phyloP scores from a whole-genome alignment of 1,140 invertebrate genomes.

The Phymastichus coffea region DNA sequence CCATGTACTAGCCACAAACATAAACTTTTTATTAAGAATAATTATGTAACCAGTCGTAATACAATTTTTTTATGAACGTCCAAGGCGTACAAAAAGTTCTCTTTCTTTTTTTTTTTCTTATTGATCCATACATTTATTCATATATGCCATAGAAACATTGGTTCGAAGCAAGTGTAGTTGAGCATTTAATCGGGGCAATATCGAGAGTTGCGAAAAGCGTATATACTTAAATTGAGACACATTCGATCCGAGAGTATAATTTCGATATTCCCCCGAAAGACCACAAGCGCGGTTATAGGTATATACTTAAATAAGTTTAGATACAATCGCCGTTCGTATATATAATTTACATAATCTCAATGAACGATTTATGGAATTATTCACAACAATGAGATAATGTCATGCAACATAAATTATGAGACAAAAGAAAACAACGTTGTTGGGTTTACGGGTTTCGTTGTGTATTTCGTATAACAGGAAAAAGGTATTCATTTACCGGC shows the following conservation, averaged over 20 bases:
- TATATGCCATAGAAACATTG: conserved; percentile 7
- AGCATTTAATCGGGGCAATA: not conserved
- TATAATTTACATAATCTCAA: conserved; percentile 35
- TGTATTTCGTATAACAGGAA: no score
- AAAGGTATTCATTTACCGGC: no score
- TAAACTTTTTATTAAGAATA: conserved; percentile 25
- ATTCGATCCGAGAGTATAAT: not conserved
- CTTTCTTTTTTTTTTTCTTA: conserved; percentile 3
- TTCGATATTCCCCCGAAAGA: conserved; percentile 14
- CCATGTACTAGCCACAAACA: conserved; percentile 19
- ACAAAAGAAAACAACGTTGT: conserved; percentile 15
- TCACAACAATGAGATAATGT: conserved; percentile 40
- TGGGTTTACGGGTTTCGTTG: no score
- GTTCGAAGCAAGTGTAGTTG: conserved; percentile 15
- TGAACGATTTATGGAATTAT: conserved; percentile 38
- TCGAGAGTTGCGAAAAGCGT: not conserved
- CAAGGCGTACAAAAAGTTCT: conserved; percentile 12
- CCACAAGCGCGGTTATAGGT: not conserved
- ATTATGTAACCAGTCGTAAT: conserved; percentile 19
- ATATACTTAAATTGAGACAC: not conserved
- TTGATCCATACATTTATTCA: conserved; percentile 5
- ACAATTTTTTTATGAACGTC: conserved; percentile 15
- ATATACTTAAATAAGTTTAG: not conserved
- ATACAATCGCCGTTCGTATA: conserved; percentile 24
- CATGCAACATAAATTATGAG: conserved; percentile 25